These are phyloP conservation scores for Pardalotus punctatus DNA, from an alignment of 2,113 vertebrate species.

Conservation along the genomic window DNA sequence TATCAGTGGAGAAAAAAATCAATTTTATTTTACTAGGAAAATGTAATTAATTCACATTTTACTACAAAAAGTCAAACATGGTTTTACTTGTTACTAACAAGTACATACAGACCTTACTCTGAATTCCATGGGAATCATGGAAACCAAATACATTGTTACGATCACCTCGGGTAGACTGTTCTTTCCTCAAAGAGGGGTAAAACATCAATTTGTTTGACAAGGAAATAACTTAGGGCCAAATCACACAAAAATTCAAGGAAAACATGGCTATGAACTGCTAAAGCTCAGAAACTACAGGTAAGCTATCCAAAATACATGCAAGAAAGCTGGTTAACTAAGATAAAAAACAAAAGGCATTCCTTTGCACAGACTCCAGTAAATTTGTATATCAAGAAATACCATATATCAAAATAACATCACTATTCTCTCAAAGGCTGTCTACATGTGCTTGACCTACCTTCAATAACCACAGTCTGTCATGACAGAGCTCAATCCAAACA, in stretches of 20 bases:
- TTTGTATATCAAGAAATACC: not conserved
- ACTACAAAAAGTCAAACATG: not conserved
- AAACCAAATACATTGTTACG: not conserved
- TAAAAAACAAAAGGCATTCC: not conserved
- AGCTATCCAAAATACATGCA: not conserved
- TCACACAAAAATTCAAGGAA: not conserved
- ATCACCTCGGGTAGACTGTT: not conserved
- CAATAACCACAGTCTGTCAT: not conserved
- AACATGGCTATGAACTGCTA: not conserved
- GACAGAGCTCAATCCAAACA: not conserved
- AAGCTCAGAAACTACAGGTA: not conserved
- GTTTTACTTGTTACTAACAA: not conserved
- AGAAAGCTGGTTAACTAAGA: not conserved
- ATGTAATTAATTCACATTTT: not conserved
- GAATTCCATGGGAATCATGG: not conserved
- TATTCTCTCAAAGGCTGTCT: not conserved
- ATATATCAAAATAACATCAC: not conserved
- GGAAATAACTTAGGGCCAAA: not conserved
- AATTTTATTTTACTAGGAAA: not conserved
- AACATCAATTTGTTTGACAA: not conserved
- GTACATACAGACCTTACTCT: not conserved
- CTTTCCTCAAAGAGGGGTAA: not conserved
- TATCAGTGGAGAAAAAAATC: not conserved
- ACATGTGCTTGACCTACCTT: not conserved
- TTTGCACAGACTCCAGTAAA: not conserved